Evolutionary conservation across 2,888 invertebrate genomes (phyloP).

Genomic region (Agapostemon virescens): DNA sequence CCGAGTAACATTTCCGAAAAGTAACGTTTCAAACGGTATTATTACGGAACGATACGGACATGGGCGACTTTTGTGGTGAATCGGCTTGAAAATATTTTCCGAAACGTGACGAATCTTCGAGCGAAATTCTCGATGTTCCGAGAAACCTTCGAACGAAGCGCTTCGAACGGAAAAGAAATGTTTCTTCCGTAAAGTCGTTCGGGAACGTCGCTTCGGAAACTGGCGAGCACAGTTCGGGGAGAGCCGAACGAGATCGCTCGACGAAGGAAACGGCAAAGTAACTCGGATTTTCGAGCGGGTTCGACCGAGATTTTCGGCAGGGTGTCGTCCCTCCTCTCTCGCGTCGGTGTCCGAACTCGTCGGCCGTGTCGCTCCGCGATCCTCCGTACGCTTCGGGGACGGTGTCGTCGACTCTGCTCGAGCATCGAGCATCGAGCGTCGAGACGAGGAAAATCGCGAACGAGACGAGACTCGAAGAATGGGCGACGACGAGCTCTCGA

Average conservation of each 20-base stretch:
- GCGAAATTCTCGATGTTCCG: too few species aligned
- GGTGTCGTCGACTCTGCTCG: too few species aligned
- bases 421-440: not conserved
- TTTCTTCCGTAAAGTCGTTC: too few species aligned
- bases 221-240: not conserved
- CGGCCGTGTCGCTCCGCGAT: conserved; percentile 29
- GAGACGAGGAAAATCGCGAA: not conserved
- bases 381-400: conserved; percentile 7
- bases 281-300: conserved; percentile 11
- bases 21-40: too few species aligned
- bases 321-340: conserved; percentile 54
- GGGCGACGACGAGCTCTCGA: not conserved
- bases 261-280: conserved; percentile 39
- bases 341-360: conserved; percentile 59
- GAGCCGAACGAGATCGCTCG: conserved; percentile 9
- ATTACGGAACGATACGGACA: too few species aligned
- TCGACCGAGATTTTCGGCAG: conserved; percentile 26
- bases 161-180: too few species aligned
- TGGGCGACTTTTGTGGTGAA: too few species aligned
- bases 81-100: too few species aligned
- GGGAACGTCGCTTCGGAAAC: not conserved
- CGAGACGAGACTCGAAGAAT: conserved; percentile 1
- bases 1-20: too few species aligned
- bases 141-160: too few species aligned
- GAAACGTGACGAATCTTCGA: too few species aligned